Evolutionary conservation across 2,888 invertebrate species (phyloP), one percentile per base, ranked within the genome.

Genomic region (Synergus itoensis): DNA sequence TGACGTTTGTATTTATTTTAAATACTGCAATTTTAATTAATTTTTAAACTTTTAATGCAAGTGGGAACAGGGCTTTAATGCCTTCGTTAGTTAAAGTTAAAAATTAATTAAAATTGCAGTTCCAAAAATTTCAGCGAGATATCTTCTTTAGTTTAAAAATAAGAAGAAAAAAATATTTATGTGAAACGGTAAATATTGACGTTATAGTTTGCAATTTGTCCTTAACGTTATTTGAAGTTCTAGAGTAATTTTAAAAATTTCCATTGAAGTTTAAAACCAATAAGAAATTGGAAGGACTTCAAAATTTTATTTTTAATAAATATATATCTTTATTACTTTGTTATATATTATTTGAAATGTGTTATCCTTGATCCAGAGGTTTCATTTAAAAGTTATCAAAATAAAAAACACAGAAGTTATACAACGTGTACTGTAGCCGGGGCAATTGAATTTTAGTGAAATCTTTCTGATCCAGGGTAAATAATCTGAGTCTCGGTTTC

Each of bases 381-480:
- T 57, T 57, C n/a, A 8, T 57, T 57, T 41, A 79, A 81, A 78
- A 79, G 14, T 28, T 69, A 14, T 48, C 8, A 16, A 69, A 48
- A 16, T 3, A 77, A 84, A 81, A 80, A 73, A 43, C 73, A 80
- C 81, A 80, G 81, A 79, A 82, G 79, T 79, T 80, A 81, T 77
- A 81, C 80, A 81, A 84, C 80, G 80, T 82, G 86, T 86, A 86
- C 88, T 87, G 89, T 89, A 89, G 88, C 87, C 87, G 86, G 87
- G 86, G 87, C 87, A 87, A 89, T 89, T 88, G 88, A 88, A 89
- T 88, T 88, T 88, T 90, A 91, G 88, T 84, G 79, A 86, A 89
- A 89, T 88, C 88, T 88, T 90, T 90, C 88, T 89, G 88, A 91
- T 91, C 89, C 91, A 91, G 91, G 91, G 91, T 91, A 91, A 90